Percentiles rank a stretch among this genome's conserved stretches.
Evolutionary conservation across 1,140 invertebrate genomes (phyloP).

Genomic region (Oedothorax gibbosus): DNA sequence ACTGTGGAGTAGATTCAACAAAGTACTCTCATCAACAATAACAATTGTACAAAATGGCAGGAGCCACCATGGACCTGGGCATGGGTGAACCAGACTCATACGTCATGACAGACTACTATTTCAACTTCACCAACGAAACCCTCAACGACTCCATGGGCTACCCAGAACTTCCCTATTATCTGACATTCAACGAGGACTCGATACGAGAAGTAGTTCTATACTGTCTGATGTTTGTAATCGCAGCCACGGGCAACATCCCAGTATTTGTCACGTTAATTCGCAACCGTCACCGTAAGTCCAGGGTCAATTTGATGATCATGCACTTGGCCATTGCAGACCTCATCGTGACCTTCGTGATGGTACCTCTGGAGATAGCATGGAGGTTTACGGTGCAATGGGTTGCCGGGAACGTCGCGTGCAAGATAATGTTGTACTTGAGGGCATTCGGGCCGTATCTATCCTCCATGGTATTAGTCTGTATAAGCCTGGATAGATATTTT

Average conservation of each 20-base stretch:
- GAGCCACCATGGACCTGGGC: slow-evolving; percentile 1
- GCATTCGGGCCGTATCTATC: slow-evolving; percentile 86
- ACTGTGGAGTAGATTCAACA: too few species aligned
- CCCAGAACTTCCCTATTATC: slow-evolving; percentile 50
- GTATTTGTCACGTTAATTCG: slow-evolving; percentile 80
- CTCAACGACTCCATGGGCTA: not conserved
- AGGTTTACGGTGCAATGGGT: slow-evolving; percentile 81
- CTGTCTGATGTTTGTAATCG: slow-evolving; percentile 76
- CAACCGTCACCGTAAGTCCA: slow-evolving; percentile 77
- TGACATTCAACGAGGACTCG: slow-evolving; percentile 68
- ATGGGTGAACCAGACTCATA: not conserved
- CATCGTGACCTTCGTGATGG: slow-evolving; percentile 82
- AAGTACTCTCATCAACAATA: too few species aligned
- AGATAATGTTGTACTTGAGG: slow-evolving; percentile 79
- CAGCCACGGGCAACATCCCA: slow-evolving; percentile 79
- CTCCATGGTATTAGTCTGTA: slow-evolving; percentile 83
- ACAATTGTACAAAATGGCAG: slow-evolving; percentile 1
- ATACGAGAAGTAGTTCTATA: slow-evolving; percentile 74
- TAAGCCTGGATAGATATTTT: slow-evolving; percentile 83
- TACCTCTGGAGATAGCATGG: slow-evolving; percentile 84
- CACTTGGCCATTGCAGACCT: slow-evolving; percentile 82
- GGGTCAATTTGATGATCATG: slow-evolving; percentile 81
- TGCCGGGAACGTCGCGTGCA: slow-evolving; percentile 81
- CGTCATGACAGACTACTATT: not conserved
- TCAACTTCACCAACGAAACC: not conserved